A percentile compares a stretch with the other conserved stretches of the same genome.
phyloP scores from a whole-genome alignment of 1,140 invertebrate species.

The Platyura marginata region DNA sequence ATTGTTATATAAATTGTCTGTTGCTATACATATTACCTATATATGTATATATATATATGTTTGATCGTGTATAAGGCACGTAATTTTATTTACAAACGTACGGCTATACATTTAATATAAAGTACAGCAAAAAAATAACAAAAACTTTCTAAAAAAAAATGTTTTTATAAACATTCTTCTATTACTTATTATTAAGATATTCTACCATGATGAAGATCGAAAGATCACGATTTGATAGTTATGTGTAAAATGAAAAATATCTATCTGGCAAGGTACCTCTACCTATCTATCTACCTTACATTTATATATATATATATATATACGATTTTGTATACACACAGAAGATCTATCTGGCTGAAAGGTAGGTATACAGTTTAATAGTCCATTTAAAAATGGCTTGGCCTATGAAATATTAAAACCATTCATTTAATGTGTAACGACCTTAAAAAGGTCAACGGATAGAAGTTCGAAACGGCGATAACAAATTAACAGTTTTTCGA shows the following conservation, averaged over 20 bases:
- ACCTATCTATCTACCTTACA: neutral
- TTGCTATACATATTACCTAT: too few relatives aligned
- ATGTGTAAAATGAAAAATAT: neutral
- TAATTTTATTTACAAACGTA: too few relatives aligned
- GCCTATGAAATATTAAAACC: neutral
- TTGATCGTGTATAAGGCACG: too few relatives aligned
- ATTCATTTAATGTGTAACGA: neutral
- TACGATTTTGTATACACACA: neutral
- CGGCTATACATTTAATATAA: neutral
- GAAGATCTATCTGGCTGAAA: neutral
- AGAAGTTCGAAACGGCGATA: neutral
- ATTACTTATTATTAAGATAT: neutral
- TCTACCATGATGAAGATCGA: neutral
- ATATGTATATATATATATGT: too few relatives aligned
- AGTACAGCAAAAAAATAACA: neutral
- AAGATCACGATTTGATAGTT: neutral
- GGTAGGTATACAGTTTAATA: neutral
- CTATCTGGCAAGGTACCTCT: neutral
- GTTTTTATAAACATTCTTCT: neutral
- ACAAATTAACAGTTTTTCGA: neutral
- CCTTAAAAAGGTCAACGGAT: neutral
- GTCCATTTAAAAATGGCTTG: neutral
- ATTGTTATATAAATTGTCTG: too few relatives aligned
- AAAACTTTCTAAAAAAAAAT: neutral
- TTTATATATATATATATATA: neutral